Conservation (phyloP, 1,140 invertebrate species). For the Pseudomyrmex gracilis region DNA sequence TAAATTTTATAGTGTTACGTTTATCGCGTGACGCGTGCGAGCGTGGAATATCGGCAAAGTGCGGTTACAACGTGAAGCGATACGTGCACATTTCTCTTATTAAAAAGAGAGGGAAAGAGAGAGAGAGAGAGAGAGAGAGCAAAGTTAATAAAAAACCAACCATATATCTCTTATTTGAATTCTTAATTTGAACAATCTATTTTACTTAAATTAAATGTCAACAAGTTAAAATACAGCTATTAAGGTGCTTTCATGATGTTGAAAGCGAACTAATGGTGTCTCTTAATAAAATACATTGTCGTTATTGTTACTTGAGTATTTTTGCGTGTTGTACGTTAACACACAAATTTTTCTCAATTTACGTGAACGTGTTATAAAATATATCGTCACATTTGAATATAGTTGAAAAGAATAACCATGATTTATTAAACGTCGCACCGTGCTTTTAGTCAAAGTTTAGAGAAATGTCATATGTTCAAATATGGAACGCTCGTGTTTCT, state of each 20-base stretch:
- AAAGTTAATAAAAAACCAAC: too few species aligned
- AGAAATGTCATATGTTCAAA: slow-evolving; percentile 10
- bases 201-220: too few species aligned
- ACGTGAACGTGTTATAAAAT: not conserved
- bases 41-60: slow-evolving; percentile 9
- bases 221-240: too few species aligned
- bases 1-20: slow-evolving; percentile 39
- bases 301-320: too few species aligned
- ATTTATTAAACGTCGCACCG: slow-evolving; percentile 18
- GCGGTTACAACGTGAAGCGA: not conserved
- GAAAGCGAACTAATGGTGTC: too few species aligned
- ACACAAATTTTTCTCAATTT: not conserved
- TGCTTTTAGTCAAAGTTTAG: slow-evolving; percentile 4
- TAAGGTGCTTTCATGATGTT: too few species aligned
- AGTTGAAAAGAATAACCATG: not conserved
- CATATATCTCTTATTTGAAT: too few species aligned
- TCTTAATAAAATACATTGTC: too few species aligned
- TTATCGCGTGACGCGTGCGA: slow-evolving; percentile 3
- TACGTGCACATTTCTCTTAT: not conserved
- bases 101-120: too few species aligned
- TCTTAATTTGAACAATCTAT: too few species aligned
- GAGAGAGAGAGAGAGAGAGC: too few species aligned
- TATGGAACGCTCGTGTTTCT: not conserved
- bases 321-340: too few species aligned
- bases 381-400: not conserved